These are phyloP conservation scores for Arvicanthis niloticus DNA, from an alignment of 2,113 vertebrate genomes.

Conservation along the genomic window DNA sequence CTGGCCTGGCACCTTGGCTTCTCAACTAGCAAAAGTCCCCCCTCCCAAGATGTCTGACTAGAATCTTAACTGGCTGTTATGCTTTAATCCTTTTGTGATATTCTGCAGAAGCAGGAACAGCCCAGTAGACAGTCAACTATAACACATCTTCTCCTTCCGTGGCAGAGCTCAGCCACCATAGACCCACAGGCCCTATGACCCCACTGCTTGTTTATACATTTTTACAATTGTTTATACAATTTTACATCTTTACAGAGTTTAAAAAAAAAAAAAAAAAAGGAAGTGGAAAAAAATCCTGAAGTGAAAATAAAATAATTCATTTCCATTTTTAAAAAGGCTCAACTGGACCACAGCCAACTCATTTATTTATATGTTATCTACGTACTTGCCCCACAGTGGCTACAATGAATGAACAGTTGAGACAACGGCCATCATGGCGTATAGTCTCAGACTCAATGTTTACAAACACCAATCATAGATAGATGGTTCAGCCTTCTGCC, in stretches of 20 bases:
- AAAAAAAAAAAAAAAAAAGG: neutral
- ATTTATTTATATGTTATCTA: neutral
- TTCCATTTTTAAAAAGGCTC: neutral
- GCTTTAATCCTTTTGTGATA: slow-evolving; percentile 58
- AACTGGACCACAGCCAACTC: neutral
- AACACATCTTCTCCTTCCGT: neutral
- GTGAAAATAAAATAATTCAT: slow-evolving; percentile 7
- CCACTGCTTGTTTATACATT: neutral
- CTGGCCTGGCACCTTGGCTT: no score
- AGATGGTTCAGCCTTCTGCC: slow-evolving; percentile 89
- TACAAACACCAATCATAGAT: slow-evolving; percentile 46
- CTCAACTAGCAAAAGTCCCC: no score
- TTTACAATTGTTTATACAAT: no score
- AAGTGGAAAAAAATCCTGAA: neutral
- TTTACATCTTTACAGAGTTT: slow-evolving; percentile 1
- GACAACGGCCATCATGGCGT: neutral
- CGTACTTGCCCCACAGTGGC: neutral
- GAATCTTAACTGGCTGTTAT: no score
- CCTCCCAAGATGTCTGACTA: no score
- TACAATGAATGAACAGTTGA: neutral
- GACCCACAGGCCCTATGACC: neutral
- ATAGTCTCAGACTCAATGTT: neutral
- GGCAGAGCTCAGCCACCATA: neutral
- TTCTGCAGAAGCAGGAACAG: slow-evolving; percentile 82
- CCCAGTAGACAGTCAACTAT: slow-evolving; percentile 84